These are phyloP conservation scores for Alauda arvensis DNA, from an alignment of 2,797 vertebrate genomes.

Conservation along the genomic window DNA sequence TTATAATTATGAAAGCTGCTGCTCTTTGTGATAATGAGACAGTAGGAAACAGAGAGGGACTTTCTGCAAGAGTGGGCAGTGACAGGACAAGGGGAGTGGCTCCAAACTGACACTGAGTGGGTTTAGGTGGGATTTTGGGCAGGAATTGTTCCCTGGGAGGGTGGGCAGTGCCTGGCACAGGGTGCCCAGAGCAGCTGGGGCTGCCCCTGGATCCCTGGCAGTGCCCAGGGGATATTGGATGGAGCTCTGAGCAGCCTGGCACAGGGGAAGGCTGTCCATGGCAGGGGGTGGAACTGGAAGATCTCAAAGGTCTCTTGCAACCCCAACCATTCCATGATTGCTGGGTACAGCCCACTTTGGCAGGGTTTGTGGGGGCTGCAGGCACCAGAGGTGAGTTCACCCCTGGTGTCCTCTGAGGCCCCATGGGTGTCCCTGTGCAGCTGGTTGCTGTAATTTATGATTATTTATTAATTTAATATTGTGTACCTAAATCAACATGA, in stretches of 20 bases:
- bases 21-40: background rate
- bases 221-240: background rate
- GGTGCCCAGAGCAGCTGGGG: background rate
- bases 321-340: too few relatives aligned
- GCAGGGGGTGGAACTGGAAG: background rate
- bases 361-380: background rate
- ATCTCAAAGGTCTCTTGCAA: background rate
- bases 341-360: too few relatives aligned
- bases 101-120: background rate
- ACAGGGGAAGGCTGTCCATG: background rate
- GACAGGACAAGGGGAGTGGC: background rate
- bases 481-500: accelerated
- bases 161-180: background rate
- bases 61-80: background rate
- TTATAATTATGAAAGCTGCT: background rate
- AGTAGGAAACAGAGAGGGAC: background rate
- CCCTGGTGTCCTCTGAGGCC: background rate
- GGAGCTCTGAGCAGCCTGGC: background rate
- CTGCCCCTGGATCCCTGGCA: background rate
- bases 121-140: background rate
- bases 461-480: background rate
- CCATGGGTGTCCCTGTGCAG: accelerated
- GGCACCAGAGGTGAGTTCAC: background rate
- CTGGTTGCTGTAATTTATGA: background rate
- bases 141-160: background rate